phyloP scores from a whole-genome alignment of 2,888 invertebrate genomes.

The Acanthosepion pharaonis region DNA sequence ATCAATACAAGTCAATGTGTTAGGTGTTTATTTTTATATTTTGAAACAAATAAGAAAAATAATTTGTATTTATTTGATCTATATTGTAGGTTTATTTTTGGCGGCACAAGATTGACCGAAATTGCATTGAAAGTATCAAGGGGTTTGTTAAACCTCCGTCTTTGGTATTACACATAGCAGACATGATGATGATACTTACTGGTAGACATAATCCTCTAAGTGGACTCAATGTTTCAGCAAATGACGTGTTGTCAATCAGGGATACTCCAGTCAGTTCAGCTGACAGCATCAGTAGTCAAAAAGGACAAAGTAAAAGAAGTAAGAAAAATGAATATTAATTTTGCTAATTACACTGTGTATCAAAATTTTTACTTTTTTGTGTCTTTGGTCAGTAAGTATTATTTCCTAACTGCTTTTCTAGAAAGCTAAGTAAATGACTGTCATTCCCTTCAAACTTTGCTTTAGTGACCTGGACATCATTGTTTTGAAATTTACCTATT shows the following conservation, averaged over 20 bases:
- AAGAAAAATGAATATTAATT: conserved; percentile 38
- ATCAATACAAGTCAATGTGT: too few species aligned
- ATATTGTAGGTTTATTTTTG: conserved; percentile 69
- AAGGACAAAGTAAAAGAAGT: conserved; percentile 62
- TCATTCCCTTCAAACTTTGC: too few species aligned
- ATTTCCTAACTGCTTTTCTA: too few species aligned
- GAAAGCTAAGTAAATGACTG: too few species aligned
- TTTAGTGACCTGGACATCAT: too few species aligned
- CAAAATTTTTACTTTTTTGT: too few species aligned
- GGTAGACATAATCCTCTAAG: conserved; percentile 64
- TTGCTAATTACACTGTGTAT: background rate
- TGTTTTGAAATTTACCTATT: too few species aligned
- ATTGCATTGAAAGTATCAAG: conserved; percentile 72
- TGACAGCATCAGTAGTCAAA: background rate
- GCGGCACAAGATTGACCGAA: conserved; percentile 71
- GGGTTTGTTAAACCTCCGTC: conserved; percentile 72
- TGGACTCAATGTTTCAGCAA: background rate
- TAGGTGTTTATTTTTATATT: too few species aligned
- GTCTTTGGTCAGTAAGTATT: too few species aligned
- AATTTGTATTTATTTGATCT: conserved; percentile 33
- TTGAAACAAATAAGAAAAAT: too few species aligned
- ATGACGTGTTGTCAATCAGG: background rate
- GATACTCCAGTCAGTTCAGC: conserved; percentile 33
- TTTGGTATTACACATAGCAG: conserved; percentile 74
- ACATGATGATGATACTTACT: conserved; percentile 74